Conservation (phyloP, 2,797 vertebrate species). For the Linurgus olivaceus region DNA sequence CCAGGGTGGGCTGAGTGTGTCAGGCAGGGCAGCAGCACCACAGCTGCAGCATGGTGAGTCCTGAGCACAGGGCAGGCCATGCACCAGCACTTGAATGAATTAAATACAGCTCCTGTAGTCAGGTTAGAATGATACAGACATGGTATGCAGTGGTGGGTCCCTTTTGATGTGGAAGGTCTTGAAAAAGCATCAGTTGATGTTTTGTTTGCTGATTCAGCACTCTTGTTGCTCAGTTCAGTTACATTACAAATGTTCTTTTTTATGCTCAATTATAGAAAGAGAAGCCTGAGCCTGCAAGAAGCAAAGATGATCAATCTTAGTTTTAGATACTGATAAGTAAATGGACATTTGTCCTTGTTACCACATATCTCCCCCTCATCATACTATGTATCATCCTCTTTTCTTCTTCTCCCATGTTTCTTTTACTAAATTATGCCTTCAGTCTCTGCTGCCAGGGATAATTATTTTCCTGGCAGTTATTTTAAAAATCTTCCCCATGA, state of each 20-base stretch:
- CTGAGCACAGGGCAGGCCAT: neutral
- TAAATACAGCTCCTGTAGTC: neutral
- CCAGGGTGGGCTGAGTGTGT: fast-evolving
- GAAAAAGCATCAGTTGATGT: neutral
- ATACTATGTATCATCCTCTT: neutral
- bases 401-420: neutral
- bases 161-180: neutral
- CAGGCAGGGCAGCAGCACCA: neutral
- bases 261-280: neutral
- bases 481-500: neutral
- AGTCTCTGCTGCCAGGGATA: neutral
- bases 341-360: neutral
- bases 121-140: neutral
- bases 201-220: neutral
- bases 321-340: neutral
- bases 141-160: neutral
- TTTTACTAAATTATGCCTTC: neutral
- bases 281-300: neutral
- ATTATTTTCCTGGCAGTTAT: neutral
- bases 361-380: fast-evolving
- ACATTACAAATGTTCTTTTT: fast-evolving
- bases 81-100: neutral
- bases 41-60: neutral
- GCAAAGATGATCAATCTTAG: neutral
- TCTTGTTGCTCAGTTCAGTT: neutral